phyloP scores from a whole-genome alignment of 2,888 invertebrate genomes.

The Campopleginae sp. region DNA sequence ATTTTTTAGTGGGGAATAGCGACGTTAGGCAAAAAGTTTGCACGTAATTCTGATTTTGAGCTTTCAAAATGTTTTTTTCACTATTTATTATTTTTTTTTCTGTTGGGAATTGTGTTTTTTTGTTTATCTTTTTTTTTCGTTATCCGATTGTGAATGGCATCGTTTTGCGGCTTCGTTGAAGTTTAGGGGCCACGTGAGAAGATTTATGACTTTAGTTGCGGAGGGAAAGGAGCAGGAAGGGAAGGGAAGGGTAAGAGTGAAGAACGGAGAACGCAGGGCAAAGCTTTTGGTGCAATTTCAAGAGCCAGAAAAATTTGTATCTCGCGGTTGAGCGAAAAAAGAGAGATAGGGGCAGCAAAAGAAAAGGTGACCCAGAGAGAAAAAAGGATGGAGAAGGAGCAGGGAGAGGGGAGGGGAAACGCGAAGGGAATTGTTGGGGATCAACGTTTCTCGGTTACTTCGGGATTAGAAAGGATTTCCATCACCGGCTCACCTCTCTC shows the following conservation, averaged over 20 bases:
- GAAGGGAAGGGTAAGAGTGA: background rate
- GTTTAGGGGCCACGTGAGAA: constrained; percentile 19
- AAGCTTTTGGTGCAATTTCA: constrained; percentile 37
- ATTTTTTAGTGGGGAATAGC: background rate
- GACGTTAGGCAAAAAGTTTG: background rate
- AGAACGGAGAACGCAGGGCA: background rate
- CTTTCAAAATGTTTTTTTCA: background rate
- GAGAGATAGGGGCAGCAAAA: background rate
- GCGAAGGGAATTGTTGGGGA: constrained; percentile 14
- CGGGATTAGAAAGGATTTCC: constrained; percentile 48
- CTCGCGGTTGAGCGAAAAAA: constrained; percentile 5
- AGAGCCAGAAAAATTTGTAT: constrained; percentile 47
- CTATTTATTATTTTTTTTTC: background rate
- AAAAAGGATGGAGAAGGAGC: background rate
- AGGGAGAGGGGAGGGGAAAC: background rate
- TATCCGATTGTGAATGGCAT: constrained; percentile 3
- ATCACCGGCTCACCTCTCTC: constrained; percentile 23
- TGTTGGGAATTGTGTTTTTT: background rate
- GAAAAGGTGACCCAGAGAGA: background rate
- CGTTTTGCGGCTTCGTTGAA: constrained; percentile 22
- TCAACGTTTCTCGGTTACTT: constrained; percentile 52
- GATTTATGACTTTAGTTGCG: constrained; percentile 6
- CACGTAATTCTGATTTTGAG: background rate
- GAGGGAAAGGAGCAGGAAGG: background rate
- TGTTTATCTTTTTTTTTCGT: background rate